Evolutionary conservation across 2,113 vertebrate species (phyloP), one percentile per base, ranked within the genome.

Genomic region (Clarias macrocephalus): DNA sequence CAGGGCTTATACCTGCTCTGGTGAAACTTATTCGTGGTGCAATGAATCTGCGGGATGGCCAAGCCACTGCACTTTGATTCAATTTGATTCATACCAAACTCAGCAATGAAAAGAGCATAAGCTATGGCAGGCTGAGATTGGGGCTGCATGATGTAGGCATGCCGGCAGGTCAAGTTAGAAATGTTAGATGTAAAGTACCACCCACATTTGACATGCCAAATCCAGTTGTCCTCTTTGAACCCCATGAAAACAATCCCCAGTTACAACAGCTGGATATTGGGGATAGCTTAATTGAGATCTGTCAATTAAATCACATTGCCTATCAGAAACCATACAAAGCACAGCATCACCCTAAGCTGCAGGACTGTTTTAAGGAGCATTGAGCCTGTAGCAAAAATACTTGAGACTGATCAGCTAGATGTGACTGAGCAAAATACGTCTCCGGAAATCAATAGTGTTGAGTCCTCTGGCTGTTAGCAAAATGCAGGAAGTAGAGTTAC

Each of bases 301-400:
- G n/a, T n/a, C 82, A 83, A 30, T 37, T 37, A 37, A 2, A 37
- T 37, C 37, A 37, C 37, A 37, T 37, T 37, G 37, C 37, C 37
- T 37, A 28, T 72, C 9, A 52, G 54, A n/a, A 87, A 87, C 28
- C 80, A 87, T 57, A 83, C 21, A 48, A 72, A 81, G 73, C 66
- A 82, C 52, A 65, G 75, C 28, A 66, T 59, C 1, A 60, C 12
- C 9, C 66, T 72, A 21, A 1, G 19, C 52, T n/a, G 30, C 54
- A 59, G 37, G 37, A 37, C 37, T 59, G 16, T 18, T 3, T 18
- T 59, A 59, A 13, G 57, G 57, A 59, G 57, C 57, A 59, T 59
- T 59, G 15, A 59, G 15, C 16, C 57, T 4, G 15, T 59, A 15
- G 57, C 18, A 3, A 59, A 59, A 59, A 0, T 59, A 4, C 3